Conservation (phyloP, 2,797 vertebrate species). For the Schizopygopsis malacanthus region DNA sequence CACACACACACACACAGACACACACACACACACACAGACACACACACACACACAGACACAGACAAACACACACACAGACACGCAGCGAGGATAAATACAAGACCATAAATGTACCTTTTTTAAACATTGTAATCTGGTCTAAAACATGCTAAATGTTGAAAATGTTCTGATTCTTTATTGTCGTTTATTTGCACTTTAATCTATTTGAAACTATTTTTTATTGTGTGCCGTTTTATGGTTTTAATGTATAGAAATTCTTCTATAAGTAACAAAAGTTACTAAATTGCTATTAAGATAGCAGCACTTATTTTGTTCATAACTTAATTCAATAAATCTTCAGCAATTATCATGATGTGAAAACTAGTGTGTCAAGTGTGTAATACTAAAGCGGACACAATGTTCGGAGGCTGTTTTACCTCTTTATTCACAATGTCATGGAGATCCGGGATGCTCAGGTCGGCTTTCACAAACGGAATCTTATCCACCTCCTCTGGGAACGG, state of each 20-base stretch:
- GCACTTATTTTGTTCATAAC: background rate
- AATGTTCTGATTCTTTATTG: background rate
- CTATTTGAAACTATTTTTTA: background rate
- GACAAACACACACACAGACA: too few species aligned
- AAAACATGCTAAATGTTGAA: background rate
- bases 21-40: too few species aligned
- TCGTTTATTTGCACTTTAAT: background rate
- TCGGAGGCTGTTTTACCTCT: constrained; percentile 76
- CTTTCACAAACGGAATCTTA: constrained; percentile 89
- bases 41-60: too few species aligned
- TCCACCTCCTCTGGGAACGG: constrained; percentile 91
- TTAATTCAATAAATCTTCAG: background rate
- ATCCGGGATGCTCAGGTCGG: constrained; percentile 89
- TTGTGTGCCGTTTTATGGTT: background rate
- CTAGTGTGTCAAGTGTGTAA: background rate
- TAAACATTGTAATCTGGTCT: background rate
- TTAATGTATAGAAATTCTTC: background rate
- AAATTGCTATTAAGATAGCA: background rate
- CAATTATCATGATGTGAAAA: too few species aligned
- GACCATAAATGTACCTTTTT: too few species aligned
- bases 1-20: background rate
- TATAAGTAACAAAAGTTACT: background rate
- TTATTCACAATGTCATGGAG: constrained; percentile 85
- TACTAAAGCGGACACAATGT: background rate
- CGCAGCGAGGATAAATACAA: too few species aligned